Percentiles rank a stretch among this genome's conserved stretches.
phyloP scores from a whole-genome alignment of 2,888 invertebrate genomes.

The Lasioglossum pauxillum region DNA sequence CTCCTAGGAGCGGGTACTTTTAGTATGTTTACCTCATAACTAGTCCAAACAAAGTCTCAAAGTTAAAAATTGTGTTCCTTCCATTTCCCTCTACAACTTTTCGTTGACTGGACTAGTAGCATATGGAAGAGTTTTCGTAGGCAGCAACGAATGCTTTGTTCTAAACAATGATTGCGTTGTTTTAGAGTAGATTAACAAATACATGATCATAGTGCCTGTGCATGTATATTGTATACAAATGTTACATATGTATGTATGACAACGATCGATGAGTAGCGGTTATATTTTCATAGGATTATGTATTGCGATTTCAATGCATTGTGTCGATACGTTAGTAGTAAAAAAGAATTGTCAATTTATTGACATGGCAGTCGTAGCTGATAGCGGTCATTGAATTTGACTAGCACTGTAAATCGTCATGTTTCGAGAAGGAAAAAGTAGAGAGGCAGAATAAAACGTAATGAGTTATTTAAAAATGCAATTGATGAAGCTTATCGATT shows the following conservation, averaged over 20 bases:
- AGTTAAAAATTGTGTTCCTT: too few relatives aligned
- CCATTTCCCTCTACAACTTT: too few relatives aligned
- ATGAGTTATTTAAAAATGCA: slow-evolving; percentile 14
- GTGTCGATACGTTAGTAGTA: neutral
- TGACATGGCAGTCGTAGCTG: slow-evolving; percentile 54
- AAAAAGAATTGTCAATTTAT: slow-evolving; percentile 21
- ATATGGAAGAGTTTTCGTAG: neutral
- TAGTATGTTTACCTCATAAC: too few relatives aligned
- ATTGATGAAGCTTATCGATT: neutral
- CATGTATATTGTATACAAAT: neutral
- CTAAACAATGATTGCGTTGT: neutral
- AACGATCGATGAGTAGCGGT: neutral
- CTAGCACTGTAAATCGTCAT: slow-evolving; percentile 47
- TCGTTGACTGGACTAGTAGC: too few relatives aligned
- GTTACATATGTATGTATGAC: neutral
- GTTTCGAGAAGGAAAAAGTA: neutral
- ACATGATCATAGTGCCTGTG: slow-evolving; percentile 15
- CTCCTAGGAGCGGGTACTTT: too few relatives aligned
- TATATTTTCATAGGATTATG: neutral
- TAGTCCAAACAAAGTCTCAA: too few relatives aligned
- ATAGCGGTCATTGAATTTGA: slow-evolving; percentile 57
- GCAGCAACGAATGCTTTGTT: neutral
- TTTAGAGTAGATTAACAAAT: neutral
- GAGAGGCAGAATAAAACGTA: neutral
- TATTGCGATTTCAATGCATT: slow-evolving; percentile 2